phyloP scores from a whole-genome alignment of 1,140 invertebrate genomes.

The Papilio xuthus region DNA sequence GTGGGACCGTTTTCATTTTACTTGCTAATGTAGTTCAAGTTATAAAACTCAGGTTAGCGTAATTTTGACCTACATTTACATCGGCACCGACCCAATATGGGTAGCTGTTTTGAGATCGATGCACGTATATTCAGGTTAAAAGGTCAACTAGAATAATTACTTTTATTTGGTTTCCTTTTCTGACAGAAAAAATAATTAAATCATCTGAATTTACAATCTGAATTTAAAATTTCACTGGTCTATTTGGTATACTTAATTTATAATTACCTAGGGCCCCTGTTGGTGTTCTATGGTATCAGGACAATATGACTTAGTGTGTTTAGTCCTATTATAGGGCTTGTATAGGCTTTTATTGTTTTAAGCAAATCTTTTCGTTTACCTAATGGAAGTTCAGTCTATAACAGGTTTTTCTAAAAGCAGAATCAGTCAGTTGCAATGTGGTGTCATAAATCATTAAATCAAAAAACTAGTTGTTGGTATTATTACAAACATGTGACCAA shows the following conservation, averaged over 20 bases:
- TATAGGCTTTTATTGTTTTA: not conserved
- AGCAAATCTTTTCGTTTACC: not conserved
- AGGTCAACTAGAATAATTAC: not conserved
- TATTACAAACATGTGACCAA: not conserved
- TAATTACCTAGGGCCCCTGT: too few species aligned
- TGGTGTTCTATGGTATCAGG: too few species aligned
- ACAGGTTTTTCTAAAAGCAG: not conserved
- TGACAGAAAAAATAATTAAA: not conserved
- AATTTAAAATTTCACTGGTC: too few species aligned
- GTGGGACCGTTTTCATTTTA: not conserved
- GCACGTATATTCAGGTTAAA: not conserved
- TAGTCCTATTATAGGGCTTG: too few species aligned
- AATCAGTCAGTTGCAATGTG: not conserved
- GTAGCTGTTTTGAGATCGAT: conserved; percentile 9
- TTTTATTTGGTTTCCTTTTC: not conserved
- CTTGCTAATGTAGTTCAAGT: not conserved
- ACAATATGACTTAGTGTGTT: too few species aligned
- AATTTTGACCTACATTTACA: conserved; percentile 9
- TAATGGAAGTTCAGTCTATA: not conserved
- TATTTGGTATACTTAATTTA: too few species aligned
- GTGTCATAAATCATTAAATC: not conserved
- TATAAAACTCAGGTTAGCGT: conserved; percentile 14
- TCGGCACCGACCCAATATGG: not conserved
- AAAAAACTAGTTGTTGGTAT: not conserved
- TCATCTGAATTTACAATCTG: too few species aligned